Base-by-base conservation (phyloP, 2,888 invertebrate genomes). In the Drosophila niveifrons region DNA sequence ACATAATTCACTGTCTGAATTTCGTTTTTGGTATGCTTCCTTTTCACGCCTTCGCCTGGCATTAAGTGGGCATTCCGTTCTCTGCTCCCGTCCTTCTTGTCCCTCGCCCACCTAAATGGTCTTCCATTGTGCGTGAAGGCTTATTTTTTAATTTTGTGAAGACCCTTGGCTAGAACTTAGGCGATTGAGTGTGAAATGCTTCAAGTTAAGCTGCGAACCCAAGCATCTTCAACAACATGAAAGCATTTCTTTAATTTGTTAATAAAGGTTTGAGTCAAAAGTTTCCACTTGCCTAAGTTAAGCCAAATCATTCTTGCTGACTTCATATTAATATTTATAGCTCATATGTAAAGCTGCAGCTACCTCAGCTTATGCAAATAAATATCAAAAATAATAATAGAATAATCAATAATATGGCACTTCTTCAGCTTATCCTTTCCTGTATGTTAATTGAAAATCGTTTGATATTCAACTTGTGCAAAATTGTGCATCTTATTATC, bases 1-100 rank as follows among this genome's bases (percentile, higher is more conserved):
- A 68, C 82, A 76, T 82, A 82, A 82, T 84, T 87, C 65, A 76
- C 71, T 78, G 78, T 68, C 73, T 67, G 67, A 74, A 80, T 84
- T 83, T 80, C 73, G 74, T 78, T 82, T 78, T 68, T 69, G 57
- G 63, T 64, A 65, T 67, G 72, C 68, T 72, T 75, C 23, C 74
- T 62, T 75, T 84, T 80, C 61, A 59, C 66, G 64, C 52, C 66
- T 56, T 41, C 48, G 17, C 23, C 50, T 34, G 18, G 31, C 34
- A 44, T 71, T 55, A 52, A 56, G 58, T 65, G 70, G 55, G 43
- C 52, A 13, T 17, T 41, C 29, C 29, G 28, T n/a, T 4, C 3
- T 41, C 10, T 31, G 17, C n/a, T 28, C 46, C 28, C 52, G 28
- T 15, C 23, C 29, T 9, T 29, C 17, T n/a, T 11, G 23, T 2